Conservation (phyloP, 2,888 invertebrate species). For the Apantesis nais region DNA sequence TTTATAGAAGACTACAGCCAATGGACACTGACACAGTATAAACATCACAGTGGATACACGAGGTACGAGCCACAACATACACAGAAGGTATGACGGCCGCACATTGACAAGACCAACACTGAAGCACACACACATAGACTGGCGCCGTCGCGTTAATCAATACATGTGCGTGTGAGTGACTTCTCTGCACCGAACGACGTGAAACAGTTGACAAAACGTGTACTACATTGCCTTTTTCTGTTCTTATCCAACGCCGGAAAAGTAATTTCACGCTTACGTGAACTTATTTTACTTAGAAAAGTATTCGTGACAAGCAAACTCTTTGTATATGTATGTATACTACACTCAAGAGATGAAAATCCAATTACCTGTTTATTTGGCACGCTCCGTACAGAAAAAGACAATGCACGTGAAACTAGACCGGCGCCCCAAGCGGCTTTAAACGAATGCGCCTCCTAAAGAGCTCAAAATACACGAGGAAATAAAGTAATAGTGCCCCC, state of each 20-base stretch:
- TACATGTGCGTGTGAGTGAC: conserved; percentile 90
- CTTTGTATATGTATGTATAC: conserved; percentile 53
- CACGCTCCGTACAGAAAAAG: conserved; percentile 71
- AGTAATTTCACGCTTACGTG: conserved; percentile 32
- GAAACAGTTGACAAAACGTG: conserved; percentile 43
- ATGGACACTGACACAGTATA: conserved; percentile 78
- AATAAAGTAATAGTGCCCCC: conserved; percentile 77
- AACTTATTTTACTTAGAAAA: conserved; percentile 41
- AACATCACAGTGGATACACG: conserved; percentile 81
- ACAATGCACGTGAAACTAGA: conserved; percentile 73
- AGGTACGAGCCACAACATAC: conserved; percentile 75
- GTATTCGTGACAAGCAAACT: conserved; percentile 35
- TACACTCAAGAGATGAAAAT: conserved; percentile 61
- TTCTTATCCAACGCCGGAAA: conserved; percentile 33
- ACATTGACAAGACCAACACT: conserved; percentile 67
- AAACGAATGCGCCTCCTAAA: conserved; percentile 77
- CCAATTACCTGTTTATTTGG: conserved; percentile 56
- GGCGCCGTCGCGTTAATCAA: conserved; percentile 86
- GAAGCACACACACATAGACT: conserved; percentile 80
- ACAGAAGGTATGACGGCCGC: conserved; percentile 66
- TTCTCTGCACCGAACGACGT: conserved; percentile 67
- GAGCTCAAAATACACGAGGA: conserved; percentile 81
- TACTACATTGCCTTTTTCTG: conserved; percentile 67
- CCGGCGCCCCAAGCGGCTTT: conserved; percentile 78
- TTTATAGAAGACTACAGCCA: conserved; percentile 69